Evolutionary conservation across 2,888 invertebrate species (phyloP).

Genomic region (Anarsia innoxiella): DNA sequence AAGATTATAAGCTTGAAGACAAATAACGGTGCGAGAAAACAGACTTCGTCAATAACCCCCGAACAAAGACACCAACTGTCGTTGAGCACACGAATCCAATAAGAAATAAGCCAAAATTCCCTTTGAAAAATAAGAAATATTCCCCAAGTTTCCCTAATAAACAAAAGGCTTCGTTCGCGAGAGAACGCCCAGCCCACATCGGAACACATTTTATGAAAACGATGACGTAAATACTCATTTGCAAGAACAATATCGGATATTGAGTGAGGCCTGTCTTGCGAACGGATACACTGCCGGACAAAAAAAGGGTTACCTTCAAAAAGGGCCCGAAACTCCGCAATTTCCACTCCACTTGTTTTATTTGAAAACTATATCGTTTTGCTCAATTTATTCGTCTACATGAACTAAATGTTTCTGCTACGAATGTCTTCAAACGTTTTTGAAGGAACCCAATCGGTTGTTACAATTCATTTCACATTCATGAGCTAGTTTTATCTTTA

Average conservation of each 20-base stretch:
- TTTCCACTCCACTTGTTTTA: conserved; percentile 10
- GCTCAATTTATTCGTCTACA: conserved; percentile 3
- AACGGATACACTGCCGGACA: conserved; percentile 34
- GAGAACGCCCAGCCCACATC: conserved; percentile 35
- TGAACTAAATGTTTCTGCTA: too few relatives aligned
- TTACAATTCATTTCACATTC: conserved; percentile 7
- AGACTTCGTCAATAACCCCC: conserved; percentile 12
- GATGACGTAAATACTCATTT: conserved; percentile 74
- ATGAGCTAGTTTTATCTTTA: conserved; percentile 6
- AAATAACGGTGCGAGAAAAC: too few relatives aligned
- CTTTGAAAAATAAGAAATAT: conserved; percentile 22
- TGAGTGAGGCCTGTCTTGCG: conserved; percentile 71
- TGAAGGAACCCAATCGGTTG: conserved; percentile 3
- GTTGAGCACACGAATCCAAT: conserved; percentile 12
- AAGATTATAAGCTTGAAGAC: too few relatives aligned
- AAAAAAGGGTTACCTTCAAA: conserved; percentile 22
- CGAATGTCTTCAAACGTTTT: conserved; percentile 1
- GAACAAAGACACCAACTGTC: conserved; percentile 12
- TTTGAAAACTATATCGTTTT: conserved; percentile 10
- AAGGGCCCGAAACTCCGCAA: conserved; percentile 1
- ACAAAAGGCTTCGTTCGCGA: conserved; percentile 33
- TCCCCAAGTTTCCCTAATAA: conserved; percentile 28
- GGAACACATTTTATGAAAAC: conserved; percentile 65
- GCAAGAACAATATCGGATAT: conserved; percentile 74
- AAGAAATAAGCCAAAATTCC: conserved; percentile 11